phyloP scores from a whole-genome alignment of 2,797 vertebrate species.

The Sternarchorhynchus goeldii region DNA sequence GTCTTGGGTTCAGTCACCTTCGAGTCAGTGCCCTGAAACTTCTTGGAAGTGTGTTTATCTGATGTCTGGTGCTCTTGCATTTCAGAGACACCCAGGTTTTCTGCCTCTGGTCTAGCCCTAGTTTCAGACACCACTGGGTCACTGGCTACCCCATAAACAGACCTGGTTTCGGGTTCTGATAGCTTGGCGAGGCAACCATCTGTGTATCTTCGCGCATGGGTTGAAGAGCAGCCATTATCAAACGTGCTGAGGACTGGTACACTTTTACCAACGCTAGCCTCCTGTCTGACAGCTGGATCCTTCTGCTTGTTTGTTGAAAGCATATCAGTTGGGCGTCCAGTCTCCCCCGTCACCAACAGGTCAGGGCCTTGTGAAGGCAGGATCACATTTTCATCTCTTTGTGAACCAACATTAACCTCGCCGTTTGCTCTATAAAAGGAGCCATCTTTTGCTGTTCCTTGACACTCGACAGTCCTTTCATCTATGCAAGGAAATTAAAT shows the following conservation, averaged over 20 bases:
- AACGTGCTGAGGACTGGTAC: conserved; percentile 55
- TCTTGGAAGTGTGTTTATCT: conserved; percentile 53
- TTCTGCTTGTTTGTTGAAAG: conserved; percentile 41
- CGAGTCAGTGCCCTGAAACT: conserved; percentile 55
- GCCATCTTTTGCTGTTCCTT: conserved; percentile 37
- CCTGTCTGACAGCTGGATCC: conserved; percentile 40
- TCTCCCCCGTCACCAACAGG: conserved; percentile 32
- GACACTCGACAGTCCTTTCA: conserved; percentile 41
- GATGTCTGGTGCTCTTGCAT: conserved; percentile 56
- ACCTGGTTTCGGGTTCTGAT: conserved; percentile 55
- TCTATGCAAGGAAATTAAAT: conserved; percentile 56
- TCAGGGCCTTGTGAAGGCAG: conserved; percentile 50
- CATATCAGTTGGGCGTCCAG: conserved; percentile 52
- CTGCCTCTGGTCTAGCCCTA: conserved; percentile 55
- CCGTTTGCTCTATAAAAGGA: conserved; percentile 23
- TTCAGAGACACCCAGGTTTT: conserved; percentile 61
- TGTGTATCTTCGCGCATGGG: conserved; percentile 34
- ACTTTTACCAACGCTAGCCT: conserved; percentile 52
- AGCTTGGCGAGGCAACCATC: conserved; percentile 55
- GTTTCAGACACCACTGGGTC: conserved; percentile 56
- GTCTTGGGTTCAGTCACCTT: conserved; percentile 58
- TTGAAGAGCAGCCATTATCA: conserved; percentile 54
- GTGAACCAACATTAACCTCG: conserved; percentile 43
- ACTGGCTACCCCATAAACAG: conserved; percentile 54
- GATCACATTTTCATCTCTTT: conserved; percentile 54